These are phyloP conservation scores for Zeuzera pyrina DNA, from an alignment of 2,888 invertebrate species.

Conservation along the genomic window DNA sequence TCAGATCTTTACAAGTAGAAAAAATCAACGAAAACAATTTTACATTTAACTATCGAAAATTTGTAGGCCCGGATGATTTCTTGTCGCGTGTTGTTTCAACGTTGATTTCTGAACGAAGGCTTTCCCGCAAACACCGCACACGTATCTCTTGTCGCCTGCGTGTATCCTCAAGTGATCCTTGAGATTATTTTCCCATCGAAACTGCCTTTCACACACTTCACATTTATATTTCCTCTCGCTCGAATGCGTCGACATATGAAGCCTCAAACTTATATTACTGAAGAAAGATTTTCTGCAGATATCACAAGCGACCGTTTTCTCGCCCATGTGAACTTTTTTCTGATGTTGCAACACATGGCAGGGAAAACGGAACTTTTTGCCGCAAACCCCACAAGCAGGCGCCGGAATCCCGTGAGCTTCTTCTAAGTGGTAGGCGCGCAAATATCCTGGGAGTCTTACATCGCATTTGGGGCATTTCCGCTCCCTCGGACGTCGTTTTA, in stretches of 20 bases:
- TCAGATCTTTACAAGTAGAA: too few species aligned
- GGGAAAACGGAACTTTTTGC: slow-evolving; percentile 37
- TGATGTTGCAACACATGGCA: slow-evolving; percentile 36
- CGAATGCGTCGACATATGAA: slow-evolving; percentile 26
- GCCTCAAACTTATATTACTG: slow-evolving; percentile 23
- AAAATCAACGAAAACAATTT: too few species aligned
- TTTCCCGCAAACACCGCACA: slow-evolving; percentile 45
- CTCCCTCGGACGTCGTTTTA: slow-evolving; percentile 29
- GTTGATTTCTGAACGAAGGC: slow-evolving; percentile 52
- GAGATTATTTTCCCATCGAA: slow-evolving; percentile 21
- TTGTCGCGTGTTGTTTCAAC: slow-evolving; percentile 40
- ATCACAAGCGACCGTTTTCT: slow-evolving; percentile 45
- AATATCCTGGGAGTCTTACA: slow-evolving; percentile 26
- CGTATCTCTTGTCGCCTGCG: slow-evolving; percentile 45
- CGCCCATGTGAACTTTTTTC: slow-evolving; percentile 38
- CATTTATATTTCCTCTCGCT: slow-evolving; percentile 26
- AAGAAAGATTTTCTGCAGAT: slow-evolving; percentile 63
- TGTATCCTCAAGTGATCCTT: slow-evolving; percentile 19
- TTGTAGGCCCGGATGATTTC: slow-evolving; percentile 33
- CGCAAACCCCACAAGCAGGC: slow-evolving; percentile 39
- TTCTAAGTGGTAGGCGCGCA: slow-evolving; percentile 37
- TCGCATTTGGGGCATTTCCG: slow-evolving; percentile 37
- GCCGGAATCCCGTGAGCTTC: slow-evolving; percentile 37
- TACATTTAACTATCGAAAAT: too few species aligned
- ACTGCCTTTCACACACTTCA: slow-evolving; percentile 21